A percentile compares a stretch with the other conserved stretches of the same genome.
Conservation (phyloP, 2,113 vertebrate genomes). For the Gymnorhina tibicen region DNA sequence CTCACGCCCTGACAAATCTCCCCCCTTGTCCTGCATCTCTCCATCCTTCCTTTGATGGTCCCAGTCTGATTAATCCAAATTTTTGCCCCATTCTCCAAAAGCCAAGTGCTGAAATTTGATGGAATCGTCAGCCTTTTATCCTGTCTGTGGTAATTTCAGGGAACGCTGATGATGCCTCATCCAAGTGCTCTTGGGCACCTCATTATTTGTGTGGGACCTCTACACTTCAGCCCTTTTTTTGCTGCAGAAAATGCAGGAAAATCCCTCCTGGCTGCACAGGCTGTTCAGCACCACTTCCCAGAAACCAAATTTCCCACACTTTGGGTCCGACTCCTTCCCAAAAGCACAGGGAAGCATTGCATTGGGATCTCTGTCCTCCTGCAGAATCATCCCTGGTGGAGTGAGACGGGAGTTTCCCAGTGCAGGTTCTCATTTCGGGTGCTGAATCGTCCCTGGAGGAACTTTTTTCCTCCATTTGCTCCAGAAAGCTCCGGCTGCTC, state of each 20-base stretch:
- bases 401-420: background rate
- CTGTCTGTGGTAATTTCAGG: background rate
- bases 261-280: background rate
- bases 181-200: background rate
- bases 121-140: background rate
- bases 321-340: background rate
- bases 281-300: background rate
- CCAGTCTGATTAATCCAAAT: background rate
- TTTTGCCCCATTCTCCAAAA: background rate
- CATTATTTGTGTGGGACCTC: background rate
- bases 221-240: background rate
- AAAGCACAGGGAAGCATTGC: background rate
- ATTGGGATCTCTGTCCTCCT: background rate
- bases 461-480: background rate
- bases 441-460: background rate
- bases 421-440: background rate
- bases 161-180: background rate
- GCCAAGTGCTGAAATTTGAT: background rate
- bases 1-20: background rate
- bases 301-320: background rate
- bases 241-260: background rate
- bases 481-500: background rate
- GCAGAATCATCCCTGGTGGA: background rate
- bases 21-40: background rate
- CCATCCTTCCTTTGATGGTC: background rate